These are phyloP conservation scores for Clarias platycephalus DNA, from an alignment of 2,797 vertebrate genomes.

Conservation along the genomic window DNA sequence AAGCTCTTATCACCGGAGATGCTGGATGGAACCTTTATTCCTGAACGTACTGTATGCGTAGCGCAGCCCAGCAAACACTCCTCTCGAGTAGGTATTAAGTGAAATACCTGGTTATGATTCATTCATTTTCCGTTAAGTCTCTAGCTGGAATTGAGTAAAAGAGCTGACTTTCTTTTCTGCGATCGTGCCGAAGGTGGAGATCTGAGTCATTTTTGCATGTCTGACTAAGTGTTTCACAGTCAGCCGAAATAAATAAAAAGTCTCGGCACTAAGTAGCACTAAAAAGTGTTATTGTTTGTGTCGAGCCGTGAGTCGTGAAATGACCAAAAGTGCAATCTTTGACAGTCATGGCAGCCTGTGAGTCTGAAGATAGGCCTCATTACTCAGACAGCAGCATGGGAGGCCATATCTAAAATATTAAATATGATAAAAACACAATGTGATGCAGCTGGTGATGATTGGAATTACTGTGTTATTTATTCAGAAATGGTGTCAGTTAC, in stretches of 20 bases:
- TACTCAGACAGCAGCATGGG: not conserved
- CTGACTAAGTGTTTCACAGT: constrained; percentile 43
- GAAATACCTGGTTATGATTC: constrained; percentile 5
- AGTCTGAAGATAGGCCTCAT: constrained; percentile 31
- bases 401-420: not conserved
- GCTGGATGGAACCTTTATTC: not conserved
- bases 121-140: constrained; percentile 6
- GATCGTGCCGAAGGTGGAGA: not conserved
- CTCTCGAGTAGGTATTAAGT: not conserved
- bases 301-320: constrained; percentile 11
- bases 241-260: constrained; percentile 37
- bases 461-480: not conserved
- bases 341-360: not conserved
- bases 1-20: not conserved
- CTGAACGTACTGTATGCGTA: not conserved
- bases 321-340: constrained; percentile 33
- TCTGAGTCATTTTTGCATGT: constrained; percentile 42
- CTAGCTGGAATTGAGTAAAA: not conserved
- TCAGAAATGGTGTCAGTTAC: not conserved
- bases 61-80: not conserved
- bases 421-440: not conserved
- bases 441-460: not conserved
- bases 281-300: constrained; percentile 29
- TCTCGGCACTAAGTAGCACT: constrained; percentile 21
- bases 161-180: constrained; percentile 25